Evolutionary conservation across 2,797 vertebrate species (phyloP).

Genomic region (Crossoptilon crossoptilon): DNA sequence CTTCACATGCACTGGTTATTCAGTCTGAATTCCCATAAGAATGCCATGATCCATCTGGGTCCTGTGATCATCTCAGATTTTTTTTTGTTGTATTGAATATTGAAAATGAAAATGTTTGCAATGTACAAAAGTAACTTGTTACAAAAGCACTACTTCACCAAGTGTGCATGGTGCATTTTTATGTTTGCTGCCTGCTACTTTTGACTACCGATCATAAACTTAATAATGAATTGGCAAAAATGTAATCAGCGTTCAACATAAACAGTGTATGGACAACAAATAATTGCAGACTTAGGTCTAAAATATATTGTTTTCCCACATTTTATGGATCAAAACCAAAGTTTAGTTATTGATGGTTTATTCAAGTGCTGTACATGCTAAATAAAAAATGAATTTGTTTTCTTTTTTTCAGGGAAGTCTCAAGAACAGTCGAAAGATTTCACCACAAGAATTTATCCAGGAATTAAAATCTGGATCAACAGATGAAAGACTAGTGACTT

Average conservation of each 20-base stretch:
- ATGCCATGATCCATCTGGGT: neutral
- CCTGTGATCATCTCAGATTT: neutral
- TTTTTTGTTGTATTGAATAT: neutral
- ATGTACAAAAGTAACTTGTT: neutral
- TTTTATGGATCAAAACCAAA: neutral
- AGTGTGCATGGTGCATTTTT: neutral
- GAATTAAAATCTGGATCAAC: constrained; percentile 91
- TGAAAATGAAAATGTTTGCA: neutral
- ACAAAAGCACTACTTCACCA: neutral
- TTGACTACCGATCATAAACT: neutral
- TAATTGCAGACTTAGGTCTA: neutral
- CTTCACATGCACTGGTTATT: neutral
- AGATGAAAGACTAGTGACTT: constrained; percentile 92
- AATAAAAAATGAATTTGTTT: neutral
- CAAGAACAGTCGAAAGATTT: constrained; percentile 89
- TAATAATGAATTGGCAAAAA: neutral
- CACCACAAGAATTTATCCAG: constrained; percentile 93
- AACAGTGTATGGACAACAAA: neutral
- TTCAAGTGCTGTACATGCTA: neutral
- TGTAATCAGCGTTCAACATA: neutral
- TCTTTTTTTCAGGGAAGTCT: constrained; percentile 87
- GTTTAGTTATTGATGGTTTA: neutral
- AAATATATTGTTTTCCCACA: neutral
- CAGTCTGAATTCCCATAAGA: neutral
- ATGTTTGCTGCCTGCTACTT: neutral